These are phyloP conservation scores for Rhinogobius similis DNA, from an alignment of 2,113 vertebrate species.

Conservation along the genomic window DNA sequence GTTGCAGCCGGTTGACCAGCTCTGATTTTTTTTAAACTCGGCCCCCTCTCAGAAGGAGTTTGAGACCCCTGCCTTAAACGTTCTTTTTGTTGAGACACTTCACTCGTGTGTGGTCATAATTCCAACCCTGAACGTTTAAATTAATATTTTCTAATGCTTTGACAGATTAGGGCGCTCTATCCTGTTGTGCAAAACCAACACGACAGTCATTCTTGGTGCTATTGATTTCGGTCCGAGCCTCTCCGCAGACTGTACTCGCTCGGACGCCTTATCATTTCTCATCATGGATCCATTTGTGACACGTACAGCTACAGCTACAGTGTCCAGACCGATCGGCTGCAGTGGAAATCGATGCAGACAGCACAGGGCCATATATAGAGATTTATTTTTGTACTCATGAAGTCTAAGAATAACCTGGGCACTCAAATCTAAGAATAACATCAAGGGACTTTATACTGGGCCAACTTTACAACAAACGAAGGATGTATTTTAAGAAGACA, in stretches of 20 bases:
- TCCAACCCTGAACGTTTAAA: neutral
- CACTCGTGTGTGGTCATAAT: no score
- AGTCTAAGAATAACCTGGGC: neutral
- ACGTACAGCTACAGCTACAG: neutral
- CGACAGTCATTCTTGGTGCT: conserved; percentile 32
- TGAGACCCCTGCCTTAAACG: no score
- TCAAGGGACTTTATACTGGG: neutral
- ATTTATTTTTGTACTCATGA: neutral
- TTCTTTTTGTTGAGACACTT: no score
- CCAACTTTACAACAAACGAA: neutral
- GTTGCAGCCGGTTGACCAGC: no score
- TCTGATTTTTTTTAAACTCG: no score
- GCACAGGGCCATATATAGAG: neutral
- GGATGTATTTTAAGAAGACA: neutral
- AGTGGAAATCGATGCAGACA: conserved; percentile 21
- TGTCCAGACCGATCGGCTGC: neutral
- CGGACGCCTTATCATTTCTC: conserved; percentile 22
- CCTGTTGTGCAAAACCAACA: conserved; percentile 37
- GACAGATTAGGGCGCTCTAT: conserved; percentile 11
- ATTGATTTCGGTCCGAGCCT: conserved; percentile 17
- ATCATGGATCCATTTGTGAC: conserved; percentile 13
- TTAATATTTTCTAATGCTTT: neutral
- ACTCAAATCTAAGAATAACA: no score
- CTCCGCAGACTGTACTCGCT: conserved; percentile 9
- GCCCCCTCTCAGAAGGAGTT: no score